phyloP scores from a whole-genome alignment of 2,797 vertebrate genomes.

The Lagocephalus sceleratus region DNA sequence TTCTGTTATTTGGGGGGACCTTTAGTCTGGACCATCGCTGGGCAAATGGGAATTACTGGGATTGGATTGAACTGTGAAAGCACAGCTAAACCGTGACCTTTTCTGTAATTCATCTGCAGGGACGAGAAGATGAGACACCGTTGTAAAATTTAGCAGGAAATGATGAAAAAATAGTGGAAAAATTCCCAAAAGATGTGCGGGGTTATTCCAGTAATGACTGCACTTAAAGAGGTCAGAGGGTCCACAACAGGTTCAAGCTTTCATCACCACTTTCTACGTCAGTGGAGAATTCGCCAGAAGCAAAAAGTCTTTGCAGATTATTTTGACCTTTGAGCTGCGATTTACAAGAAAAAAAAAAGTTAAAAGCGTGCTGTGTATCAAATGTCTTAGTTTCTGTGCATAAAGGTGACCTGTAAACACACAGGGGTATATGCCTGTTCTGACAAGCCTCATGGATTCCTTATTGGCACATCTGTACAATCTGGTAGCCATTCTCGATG shows the following conservation, averaged over 20 bases:
- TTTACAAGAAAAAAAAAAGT: no score
- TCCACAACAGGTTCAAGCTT: slow-evolving; percentile 7
- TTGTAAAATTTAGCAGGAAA: neutral
- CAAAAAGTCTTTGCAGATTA: slow-evolving; percentile 4
- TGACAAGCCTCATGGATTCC: slow-evolving; percentile 18
- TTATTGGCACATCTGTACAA: slow-evolving; percentile 15
- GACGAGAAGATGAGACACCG: slow-evolving; percentile 1
- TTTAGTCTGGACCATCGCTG: neutral
- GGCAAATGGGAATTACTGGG: no score
- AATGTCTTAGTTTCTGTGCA: neutral
- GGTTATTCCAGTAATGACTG: slow-evolving; percentile 1
- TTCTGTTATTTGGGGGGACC: no score
- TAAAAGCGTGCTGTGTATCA: no score
- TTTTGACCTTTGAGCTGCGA: neutral
- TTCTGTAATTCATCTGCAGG: neutral
- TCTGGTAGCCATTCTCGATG: no score
- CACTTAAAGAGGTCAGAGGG: slow-evolving; percentile 13
- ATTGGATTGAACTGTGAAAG: no score
- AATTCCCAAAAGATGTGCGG: slow-evolving; percentile 4
- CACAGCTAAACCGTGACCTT: neutral
- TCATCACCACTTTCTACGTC: neutral
- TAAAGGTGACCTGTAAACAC: neutral
- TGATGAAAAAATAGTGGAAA: slow-evolving; percentile 6
- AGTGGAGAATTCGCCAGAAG: slow-evolving; percentile 18
- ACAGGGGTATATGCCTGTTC: slow-evolving; percentile 24